Evolutionary conservation across 2,797 vertebrate genomes (phyloP), one percentile per base, ranked within the genome.

Genomic region (Lithobates pipiens): DNA sequence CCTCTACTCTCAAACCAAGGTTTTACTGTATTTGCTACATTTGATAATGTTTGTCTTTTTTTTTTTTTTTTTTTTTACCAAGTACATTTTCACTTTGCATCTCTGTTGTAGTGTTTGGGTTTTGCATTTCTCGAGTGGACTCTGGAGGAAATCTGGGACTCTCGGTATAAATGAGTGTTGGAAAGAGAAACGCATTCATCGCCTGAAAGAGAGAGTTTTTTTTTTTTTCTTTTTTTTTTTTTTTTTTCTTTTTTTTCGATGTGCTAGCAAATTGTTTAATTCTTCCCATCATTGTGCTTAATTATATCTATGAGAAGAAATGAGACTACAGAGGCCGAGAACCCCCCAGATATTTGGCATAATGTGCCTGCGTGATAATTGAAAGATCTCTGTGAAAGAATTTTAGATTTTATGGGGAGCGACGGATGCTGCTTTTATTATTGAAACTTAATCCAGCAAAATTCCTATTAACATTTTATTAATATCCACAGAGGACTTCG

Each of bases 391-490:
- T 25, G 23, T 21, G 61, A 65, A 65, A 65, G 61, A 65, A 65
- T 65, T 46, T 18, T 8, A 65, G n/a, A 65, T 65, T 65, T 23
- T 25, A 25, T 65, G 21, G 21, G 21, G 61, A 23, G 61, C 61
- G 61, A 23, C 9, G 68, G 68, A 70, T 34, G 68, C 68, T 34
- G 68, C 68, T 70, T 29, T 65, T 65, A 65, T 65, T 25, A 65
- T 65, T 10, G n/a, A 23, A 25, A 65, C 61, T 25, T 65, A 65
- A 65, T 65, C 61, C 61, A 65, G 21, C 61, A 23, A 23, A 25
- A 13, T 65, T 65, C 61, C 61, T 25, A 25, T 65, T 65, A 25
- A 11, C 61, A 23, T 65, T 25, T 54, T 65, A 65, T 65, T 65
- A 65, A 65, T 65, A 65, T 65, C 10, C 11, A 65, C 50, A 54